Evolutionary conservation across 2,797 vertebrate genomes (phyloP).

Genomic region (Acanthis flammea): DNA sequence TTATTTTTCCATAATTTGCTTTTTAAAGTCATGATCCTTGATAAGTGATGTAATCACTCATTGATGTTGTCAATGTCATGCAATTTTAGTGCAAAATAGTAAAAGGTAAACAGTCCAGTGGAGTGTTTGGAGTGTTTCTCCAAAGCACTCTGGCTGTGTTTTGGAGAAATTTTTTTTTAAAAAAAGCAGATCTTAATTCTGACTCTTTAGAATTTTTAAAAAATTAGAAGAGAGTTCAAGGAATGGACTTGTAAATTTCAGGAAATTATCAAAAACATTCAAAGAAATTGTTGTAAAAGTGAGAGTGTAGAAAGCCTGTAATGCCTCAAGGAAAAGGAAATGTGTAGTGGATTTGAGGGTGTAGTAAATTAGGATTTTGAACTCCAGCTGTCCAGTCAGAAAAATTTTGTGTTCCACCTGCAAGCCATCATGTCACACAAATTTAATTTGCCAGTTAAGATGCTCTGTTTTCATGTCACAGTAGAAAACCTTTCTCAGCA

Average conservation of each 20-base stretch:
- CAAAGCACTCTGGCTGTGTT: not conserved
- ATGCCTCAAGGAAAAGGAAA: not conserved
- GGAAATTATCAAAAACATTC: not conserved
- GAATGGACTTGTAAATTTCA: not conserved
- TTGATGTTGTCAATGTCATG: not conserved
- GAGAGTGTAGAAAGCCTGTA: not conserved
- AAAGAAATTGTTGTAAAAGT: not conserved
- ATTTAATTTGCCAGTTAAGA: not conserved
- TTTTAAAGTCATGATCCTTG: not conserved
- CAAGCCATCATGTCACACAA: not conserved
- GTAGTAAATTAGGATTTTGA: not conserved
- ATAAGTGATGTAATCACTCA: not conserved
- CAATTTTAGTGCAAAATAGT: not conserved
- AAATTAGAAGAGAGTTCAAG: not conserved
- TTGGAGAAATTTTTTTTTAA: not conserved
- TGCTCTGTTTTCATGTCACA: not conserved
- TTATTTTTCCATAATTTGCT: not conserved
- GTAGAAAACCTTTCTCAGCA: not conserved
- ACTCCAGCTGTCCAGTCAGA: not conserved
- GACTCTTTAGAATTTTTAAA: not conserved
- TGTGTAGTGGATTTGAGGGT: not conserved
- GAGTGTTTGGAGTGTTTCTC: no score
- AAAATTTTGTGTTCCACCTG: not conserved
- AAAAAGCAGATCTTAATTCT: not conserved
- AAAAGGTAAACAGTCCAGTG: not conserved